Evolutionary conservation across 2,888 invertebrate genomes (phyloP), one percentile per base, ranked within the genome.

Genomic region (Acanthococcus lagerstroemiae): DNA sequence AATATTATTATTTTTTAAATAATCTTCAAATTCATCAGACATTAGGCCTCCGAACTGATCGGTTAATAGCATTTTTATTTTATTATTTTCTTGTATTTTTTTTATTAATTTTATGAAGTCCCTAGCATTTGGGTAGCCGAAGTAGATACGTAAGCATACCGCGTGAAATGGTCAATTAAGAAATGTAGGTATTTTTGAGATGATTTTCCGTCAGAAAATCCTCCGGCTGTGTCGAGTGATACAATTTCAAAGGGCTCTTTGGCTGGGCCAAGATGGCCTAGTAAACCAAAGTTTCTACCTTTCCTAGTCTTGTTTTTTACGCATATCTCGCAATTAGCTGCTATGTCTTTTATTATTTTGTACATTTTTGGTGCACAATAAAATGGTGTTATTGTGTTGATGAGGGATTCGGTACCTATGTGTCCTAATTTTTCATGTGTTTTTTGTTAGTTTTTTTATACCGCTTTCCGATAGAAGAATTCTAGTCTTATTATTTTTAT

Each of bases 181-280:
- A 72, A 55, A 67, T 73, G 73, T 26, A 73, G 24, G 52, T 73
- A 73, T 70, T 60, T 73, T 69, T 73, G 73, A 67, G 72, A 71
- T 4, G 37, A 30, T 46, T 70, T 66, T 30, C 67, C 56, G 4
- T 71, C 71, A 24, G 70, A 71, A 67, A 73, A 70, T 7, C 73
- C 72, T 45, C 72, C 73, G 19, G 73, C 72, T 5, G 72, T 73
- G 56, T 73, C 73, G 5, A 73, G 67, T 12, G 72, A 72, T 1
- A 72, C 54, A 65, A 73, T 72, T 69, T 73, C 70, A 61, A 71
- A 71, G 9, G 72, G 72, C 22, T 71, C 45, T 30, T 57, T 61
- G 4, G 73, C 71, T 9, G 73, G 72, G 6, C 73, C 72, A 21
- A 72, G 37, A 19, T 72, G 70, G 7, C 72, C 71, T 67, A 72